Evolutionary conservation across 2,888 invertebrate species (phyloP), one percentile per base, ranked within the genome.

Genomic region (Cyclophora albipunctata): DNA sequence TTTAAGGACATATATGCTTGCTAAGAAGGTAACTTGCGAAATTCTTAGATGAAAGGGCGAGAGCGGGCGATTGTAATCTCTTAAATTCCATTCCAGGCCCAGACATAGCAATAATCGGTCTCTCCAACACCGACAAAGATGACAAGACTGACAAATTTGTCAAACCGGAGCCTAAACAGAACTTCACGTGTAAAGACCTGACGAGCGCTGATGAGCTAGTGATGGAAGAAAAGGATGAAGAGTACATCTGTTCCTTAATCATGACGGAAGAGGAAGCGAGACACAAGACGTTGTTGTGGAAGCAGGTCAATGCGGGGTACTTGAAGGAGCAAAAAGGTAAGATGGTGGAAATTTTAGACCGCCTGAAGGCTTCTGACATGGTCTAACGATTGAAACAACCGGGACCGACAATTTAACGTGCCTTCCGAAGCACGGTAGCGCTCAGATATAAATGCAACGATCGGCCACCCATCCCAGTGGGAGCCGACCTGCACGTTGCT

Each of bases 211-310:
- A 83, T 0, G 94, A 95, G 59, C 79, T 96, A 7, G 90, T 93
- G 58, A 84, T 96, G 42, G 92, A 92, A 43, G 93, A 92, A 42
- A 91, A 97, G 46, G 96, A 98, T 67, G 99, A 99, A 68, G 93
- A 92, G 3, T 98, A 99, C 86, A 90, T 99, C 45, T 94, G 95
- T 70, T 92, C 93, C 7, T 95, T 98, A 66, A 95, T 98, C 54
- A 85, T 86, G 85, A 69, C 58, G 2, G 94, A 94, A 43, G 91
- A 92, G 47, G 99, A 99, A 79, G 92, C 94, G 0, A 82, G 91
- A 47, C 91, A 93, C 51, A 99, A 99, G 80, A 93, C 94, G 7
- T 89, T 90, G 50, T 82, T 97, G 67, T 99, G 99, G 99, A 93
- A 95, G 69, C 92, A 92, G 68, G 86, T 95, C 2, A 98, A 99